Evolutionary conservation across 2,888 invertebrate genomes (phyloP).

Genomic region (Operophtera brumata): DNA sequence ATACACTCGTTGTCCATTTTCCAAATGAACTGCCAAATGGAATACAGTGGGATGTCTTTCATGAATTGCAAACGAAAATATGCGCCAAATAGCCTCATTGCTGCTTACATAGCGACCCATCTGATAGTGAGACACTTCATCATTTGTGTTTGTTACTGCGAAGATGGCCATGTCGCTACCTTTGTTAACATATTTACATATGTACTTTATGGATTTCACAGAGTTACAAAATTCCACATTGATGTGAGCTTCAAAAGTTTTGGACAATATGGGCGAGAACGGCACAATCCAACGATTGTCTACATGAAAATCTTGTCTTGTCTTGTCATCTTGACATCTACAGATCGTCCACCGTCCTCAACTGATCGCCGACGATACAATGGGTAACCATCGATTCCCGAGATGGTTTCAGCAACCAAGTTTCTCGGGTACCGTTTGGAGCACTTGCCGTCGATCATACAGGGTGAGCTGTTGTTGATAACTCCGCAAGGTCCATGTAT

Average conservation of each 20-base stretch:
- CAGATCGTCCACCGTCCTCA: conserved; percentile 32
- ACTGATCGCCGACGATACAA: conserved; percentile 35
- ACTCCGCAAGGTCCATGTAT: conserved; percentile 39
- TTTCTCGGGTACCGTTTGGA: conserved; percentile 37
- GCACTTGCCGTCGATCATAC: conserved; percentile 35
- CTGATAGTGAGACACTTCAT: background rate
- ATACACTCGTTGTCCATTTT: conserved; percentile 32
- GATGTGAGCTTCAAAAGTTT: conserved; percentile 27
- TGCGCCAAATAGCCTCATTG: conserved; percentile 32
- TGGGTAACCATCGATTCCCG: conserved; percentile 39
- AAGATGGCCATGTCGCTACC: conserved; percentile 31
- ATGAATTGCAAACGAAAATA: conserved; percentile 27
- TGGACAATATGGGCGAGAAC: conserved; percentile 27
- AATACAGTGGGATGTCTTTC: conserved; percentile 30
- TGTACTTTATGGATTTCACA: conserved; percentile 30
- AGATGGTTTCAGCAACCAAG: conserved; percentile 30
- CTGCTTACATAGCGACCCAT: conserved; percentile 31
- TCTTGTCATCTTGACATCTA: too few species aligned
- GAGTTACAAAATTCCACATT: conserved; percentile 31
- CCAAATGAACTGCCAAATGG: conserved; percentile 28
- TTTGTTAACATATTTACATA: conserved; percentile 35
- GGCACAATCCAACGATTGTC: conserved; percentile 33
- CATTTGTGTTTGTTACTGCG: background rate
- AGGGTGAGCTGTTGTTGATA: conserved; percentile 28
- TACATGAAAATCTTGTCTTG: too few species aligned